Percentiles rank a stretch among this genome's conserved stretches.
phyloP scores from a whole-genome alignment of 2,113 vertebrate species.

The Uria aalge region DNA sequence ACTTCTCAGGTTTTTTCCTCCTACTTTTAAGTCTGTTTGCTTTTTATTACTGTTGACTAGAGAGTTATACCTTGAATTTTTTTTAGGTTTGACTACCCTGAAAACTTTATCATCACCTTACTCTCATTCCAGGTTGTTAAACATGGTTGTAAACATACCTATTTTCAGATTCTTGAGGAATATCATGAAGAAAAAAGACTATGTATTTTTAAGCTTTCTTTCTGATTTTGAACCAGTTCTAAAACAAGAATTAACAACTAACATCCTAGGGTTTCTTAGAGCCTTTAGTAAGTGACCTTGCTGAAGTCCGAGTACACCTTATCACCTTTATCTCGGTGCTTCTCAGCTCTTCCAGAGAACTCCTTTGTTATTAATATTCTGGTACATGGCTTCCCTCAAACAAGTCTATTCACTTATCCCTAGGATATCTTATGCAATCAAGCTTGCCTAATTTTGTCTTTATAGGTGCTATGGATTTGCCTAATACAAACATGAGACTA shows the following conservation, averaged over 20 bases:
- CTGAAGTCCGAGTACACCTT: not conserved
- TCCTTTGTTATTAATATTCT: not conserved
- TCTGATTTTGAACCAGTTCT: not conserved
- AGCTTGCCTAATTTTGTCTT: not conserved
- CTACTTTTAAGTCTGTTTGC: not conserved
- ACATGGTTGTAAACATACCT: fast-evolving
- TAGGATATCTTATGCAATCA: not conserved
- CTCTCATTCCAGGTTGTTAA: not conserved
- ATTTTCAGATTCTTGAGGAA: not conserved
- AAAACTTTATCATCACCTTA: not conserved
- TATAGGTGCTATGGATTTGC: not conserved
- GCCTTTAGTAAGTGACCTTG: not conserved
- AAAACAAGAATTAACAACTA: not conserved
- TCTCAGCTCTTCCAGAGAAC: not conserved
- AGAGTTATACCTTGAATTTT: not conserved
- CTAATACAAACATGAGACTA: not conserved
- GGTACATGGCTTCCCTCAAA: not conserved
- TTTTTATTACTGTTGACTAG: not conserved
- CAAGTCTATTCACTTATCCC: not conserved
- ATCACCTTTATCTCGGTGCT: not conserved
- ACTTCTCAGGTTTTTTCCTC: not conserved
- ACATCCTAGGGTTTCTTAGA: not conserved
- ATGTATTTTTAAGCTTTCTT: not conserved
- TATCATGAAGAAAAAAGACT: not conserved
- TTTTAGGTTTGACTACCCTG: not conserved